phyloP scores from a whole-genome alignment of 1,140 invertebrate species.

The Drosophila chauvacae region DNA sequence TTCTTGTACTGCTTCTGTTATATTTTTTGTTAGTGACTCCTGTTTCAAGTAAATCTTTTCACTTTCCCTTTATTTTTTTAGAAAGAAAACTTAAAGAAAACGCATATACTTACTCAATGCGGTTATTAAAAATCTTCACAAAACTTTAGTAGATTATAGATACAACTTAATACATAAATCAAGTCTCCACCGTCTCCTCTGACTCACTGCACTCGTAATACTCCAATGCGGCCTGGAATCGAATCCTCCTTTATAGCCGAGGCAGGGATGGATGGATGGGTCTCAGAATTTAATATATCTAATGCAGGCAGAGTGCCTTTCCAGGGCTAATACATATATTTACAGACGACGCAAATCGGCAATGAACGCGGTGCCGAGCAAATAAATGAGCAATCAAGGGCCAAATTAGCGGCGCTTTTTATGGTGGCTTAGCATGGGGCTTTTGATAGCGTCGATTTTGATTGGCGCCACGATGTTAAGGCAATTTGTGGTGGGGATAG shows the following conservation, averaged over 20 bases:
- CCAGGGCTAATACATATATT: conserved; percentile 53
- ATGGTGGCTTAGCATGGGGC: conserved; percentile 49
- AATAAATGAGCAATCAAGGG: conserved; percentile 73
- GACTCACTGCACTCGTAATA: conserved; percentile 5
- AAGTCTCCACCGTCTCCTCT: conserved; percentile 11
- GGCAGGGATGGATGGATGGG: background rate
- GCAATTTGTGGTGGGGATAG: background rate
- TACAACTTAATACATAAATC: conserved; percentile 29
- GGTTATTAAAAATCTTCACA: background rate
- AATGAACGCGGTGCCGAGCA: conserved; percentile 57
- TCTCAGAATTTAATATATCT: conserved; percentile 61
- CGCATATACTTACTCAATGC: conserved; percentile 37
- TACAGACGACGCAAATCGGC: conserved; percentile 42
- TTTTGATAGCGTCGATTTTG: conserved; percentile 55
- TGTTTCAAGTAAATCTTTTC: background rate
- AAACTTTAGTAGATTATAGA: background rate
- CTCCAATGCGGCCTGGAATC: background rate
- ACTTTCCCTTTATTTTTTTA: background rate
- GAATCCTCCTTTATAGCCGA: conserved; percentile 24
- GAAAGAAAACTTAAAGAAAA: background rate
- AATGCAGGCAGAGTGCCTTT: conserved; percentile 59
- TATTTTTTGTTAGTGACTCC: background rate
- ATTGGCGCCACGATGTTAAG: conserved; percentile 48
- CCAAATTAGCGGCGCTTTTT: conserved; percentile 72
- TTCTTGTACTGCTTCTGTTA: background rate